Evolutionary conservation across 1,140 invertebrate species (phyloP), one percentile per base, ranked within the genome.

Genomic region (Holcopasites calliopsidis): DNA sequence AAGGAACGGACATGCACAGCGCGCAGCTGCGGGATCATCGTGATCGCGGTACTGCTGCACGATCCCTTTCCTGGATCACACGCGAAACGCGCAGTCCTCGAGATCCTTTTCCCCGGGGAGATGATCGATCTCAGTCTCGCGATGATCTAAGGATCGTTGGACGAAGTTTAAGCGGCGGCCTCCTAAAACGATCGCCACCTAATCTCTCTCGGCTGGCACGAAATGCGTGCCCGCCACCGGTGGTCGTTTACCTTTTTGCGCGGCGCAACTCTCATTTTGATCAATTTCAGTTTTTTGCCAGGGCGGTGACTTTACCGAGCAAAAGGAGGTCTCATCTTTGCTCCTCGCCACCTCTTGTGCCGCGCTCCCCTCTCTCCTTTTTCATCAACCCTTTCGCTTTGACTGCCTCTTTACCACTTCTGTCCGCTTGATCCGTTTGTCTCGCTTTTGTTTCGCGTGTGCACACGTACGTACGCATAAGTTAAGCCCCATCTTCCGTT

Each of bases 211-310:
- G 68, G 42, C 68, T 33, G 73, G 80, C 80, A 83, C 82, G 82
- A 84, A 84, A 83, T 80, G 80, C 80, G 77, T 76, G 77, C 75
- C 80, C 68, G 76, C 86, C 80, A 13, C 16, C 44, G 44, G 75
- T 23, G 80, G 57, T 85, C 74, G 79, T 74, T 85, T 82, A 81
- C 81, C 85, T 85, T 85, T 89, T 88, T 88, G 78, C 87, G 74
- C 87, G 10, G 86, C 83, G 87, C 84, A 86, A 87, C 80, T 85
- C 88, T 88, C 85, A 88, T 89, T 89, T 90, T 73, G 82, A 83
- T 83, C 85, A 89, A 89, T 89, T 89, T 88, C 60, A 71, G 68
- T 86, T 89, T 90, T 89, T 88, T 88, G 77, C 73, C 26, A 60
- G 61, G 79, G 81, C 87, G 84, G 84, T 87, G 86, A 88, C 85